These are phyloP conservation scores for Leptodactylus fallax DNA, from an alignment of 2,797 vertebrate genomes.

Conservation along the genomic window DNA sequence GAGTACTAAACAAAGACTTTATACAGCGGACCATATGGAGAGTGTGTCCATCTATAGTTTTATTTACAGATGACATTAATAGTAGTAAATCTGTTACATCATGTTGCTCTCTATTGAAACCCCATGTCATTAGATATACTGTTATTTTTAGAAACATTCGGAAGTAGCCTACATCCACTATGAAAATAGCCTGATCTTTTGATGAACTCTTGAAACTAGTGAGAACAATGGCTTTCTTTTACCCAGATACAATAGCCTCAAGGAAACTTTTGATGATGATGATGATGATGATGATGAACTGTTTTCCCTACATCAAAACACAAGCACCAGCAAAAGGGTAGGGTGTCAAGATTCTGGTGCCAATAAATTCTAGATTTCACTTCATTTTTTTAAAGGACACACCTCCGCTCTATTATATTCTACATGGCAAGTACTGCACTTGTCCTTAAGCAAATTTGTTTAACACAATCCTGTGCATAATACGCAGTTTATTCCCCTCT, in stretches of 20 bases:
- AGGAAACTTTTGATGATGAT: conserved; percentile 3
- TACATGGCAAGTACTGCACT: no score
- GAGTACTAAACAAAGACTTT: no score
- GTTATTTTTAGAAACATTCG: conserved; percentile 34
- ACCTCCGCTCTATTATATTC: neutral
- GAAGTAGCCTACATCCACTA: conserved; percentile 28
- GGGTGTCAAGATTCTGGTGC: no score
- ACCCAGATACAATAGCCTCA: conserved; percentile 27
- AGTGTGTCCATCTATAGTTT: neutral
- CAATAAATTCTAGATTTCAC: neutral
- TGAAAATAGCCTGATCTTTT: conserved; percentile 25
- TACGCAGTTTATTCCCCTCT: no score
- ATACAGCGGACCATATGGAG: neutral
- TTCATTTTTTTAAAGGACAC: neutral
- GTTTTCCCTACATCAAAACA: conserved; percentile 14
- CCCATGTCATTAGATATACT: neutral
- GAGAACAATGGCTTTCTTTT: conserved; percentile 34
- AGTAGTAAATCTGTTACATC: neutral
- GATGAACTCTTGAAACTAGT: neutral
- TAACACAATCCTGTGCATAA: no score
- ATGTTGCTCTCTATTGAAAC: neutral
- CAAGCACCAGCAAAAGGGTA: neutral
- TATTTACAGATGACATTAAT: no score
- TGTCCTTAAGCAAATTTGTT: no score
- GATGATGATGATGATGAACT: neutral